These are phyloP conservation scores for Anastrepha obliqua DNA, from an alignment of 1,140 invertebrate species.

Conservation along the genomic window DNA sequence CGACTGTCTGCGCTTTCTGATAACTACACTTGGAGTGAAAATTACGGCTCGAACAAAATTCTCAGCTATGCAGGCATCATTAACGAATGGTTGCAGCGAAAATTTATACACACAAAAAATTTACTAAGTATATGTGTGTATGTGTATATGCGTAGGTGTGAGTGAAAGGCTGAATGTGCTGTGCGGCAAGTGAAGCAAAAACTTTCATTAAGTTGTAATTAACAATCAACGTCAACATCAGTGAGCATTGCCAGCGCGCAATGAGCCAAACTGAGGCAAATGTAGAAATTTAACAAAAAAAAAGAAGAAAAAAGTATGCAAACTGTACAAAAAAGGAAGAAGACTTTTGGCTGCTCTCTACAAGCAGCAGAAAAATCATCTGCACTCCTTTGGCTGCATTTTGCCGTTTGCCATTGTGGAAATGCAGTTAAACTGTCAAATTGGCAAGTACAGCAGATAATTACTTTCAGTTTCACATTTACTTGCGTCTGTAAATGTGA, in stretches of 20 bases:
- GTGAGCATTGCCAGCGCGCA: neutral
- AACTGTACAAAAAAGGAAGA: neutral
- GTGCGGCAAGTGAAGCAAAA: neutral
- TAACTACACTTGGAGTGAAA: neutral
- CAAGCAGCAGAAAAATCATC: neutral
- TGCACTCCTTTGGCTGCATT: too few relatives aligned
- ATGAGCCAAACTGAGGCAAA: neutral
- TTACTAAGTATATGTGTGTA: neutral
- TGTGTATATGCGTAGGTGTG: neutral
- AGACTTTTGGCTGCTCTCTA: neutral
- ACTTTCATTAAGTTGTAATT: slow-evolving; percentile 55
- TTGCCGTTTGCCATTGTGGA: neutral
- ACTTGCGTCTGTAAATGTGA: neutral
- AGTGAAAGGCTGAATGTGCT: neutral
- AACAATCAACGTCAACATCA: slow-evolving; percentile 54
- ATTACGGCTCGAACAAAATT: neutral
- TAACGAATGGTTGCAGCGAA: slow-evolving; percentile 10
- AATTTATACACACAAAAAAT: neutral
- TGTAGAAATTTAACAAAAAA: neutral
- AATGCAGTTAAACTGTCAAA: too few relatives aligned
- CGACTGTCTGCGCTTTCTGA: slow-evolving; percentile 9
- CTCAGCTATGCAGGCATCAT: neutral
- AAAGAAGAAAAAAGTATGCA: neutral
- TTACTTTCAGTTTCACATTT: neutral
- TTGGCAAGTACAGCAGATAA: neutral